phyloP scores from a whole-genome alignment of 2,888 invertebrate genomes.

The Phania funesta region DNA sequence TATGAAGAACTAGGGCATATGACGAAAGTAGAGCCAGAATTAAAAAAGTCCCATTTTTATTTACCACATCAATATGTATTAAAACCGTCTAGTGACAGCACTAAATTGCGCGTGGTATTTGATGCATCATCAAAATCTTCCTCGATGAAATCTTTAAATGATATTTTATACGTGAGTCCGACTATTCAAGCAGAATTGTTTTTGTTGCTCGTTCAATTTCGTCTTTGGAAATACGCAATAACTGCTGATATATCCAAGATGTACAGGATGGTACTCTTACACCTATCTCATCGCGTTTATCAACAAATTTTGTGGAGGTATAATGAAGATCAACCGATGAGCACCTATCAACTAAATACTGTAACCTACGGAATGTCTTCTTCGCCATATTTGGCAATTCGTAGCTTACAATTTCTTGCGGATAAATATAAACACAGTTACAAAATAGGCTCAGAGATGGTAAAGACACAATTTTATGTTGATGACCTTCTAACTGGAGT shows the following conservation, averaged over 20 bases:
- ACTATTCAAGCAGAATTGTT: conserved; percentile 57
- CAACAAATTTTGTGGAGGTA: conserved; percentile 66
- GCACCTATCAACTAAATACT: conserved; percentile 61
- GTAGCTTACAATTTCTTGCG: conserved; percentile 49
- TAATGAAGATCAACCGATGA: conserved; percentile 24
- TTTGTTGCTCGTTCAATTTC: conserved; percentile 52
- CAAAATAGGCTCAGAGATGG: conserved; percentile 28
- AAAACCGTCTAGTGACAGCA: conserved; percentile 52
- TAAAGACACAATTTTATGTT: conserved; percentile 47
- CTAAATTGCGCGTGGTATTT: conserved; percentile 59
- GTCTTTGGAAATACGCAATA: conserved; percentile 42
- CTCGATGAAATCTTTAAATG: conserved; percentile 57
- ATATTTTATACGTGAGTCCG: conserved; percentile 62
- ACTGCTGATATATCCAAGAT: conserved; percentile 66
- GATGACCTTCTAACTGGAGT: conserved; percentile 64
- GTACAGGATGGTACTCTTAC: conserved; percentile 62
- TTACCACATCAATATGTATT: conserved; percentile 64
- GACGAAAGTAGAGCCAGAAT: conserved; percentile 12
- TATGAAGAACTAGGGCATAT: conserved; percentile 30
- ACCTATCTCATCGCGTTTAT: conserved; percentile 46
- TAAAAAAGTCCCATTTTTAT: conserved; percentile 46
- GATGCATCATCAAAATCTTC: conserved; percentile 56
- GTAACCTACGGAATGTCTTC: conserved; percentile 59
- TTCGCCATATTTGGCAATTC: conserved; percentile 60
- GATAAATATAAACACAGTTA: conserved; percentile 40